These are phyloP conservation scores for Euplagia quadripunctaria DNA, from an alignment of 2,888 invertebrate species.

Conservation along the genomic window DNA sequence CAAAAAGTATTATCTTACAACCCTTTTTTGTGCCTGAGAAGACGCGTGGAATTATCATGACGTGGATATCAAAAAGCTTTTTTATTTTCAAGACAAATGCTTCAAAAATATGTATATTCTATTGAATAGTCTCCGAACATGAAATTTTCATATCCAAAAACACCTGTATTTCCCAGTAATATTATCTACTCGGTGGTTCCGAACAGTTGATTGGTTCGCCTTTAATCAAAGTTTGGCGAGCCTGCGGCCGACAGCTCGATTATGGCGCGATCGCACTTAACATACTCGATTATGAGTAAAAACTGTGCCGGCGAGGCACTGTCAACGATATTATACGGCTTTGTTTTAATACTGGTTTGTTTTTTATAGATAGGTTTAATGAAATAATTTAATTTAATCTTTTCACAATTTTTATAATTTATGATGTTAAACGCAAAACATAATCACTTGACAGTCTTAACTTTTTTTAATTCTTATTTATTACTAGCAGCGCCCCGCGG, in stretches of 20 bases:
- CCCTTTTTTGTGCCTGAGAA: too few relatives aligned
- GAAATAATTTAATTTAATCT: neutral
- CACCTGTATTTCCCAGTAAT: conserved; percentile 43
- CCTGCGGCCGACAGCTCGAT: conserved; percentile 67
- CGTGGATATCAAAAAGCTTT: too few relatives aligned
- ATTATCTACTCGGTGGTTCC: conserved; percentile 38
- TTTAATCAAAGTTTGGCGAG: conserved; percentile 66
- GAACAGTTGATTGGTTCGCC: conserved; percentile 58
- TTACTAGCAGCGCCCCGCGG: too few relatives aligned
- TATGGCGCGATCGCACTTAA: conserved; percentile 59
- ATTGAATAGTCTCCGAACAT: neutral
- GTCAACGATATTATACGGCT: conserved; percentile 15
- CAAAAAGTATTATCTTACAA: too few relatives aligned
- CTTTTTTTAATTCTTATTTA: too few relatives aligned
- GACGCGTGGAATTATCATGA: too few relatives aligned
- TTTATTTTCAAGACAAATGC: too few relatives aligned
- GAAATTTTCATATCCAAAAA: conserved; percentile 19
- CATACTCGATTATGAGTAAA: conserved; percentile 64
- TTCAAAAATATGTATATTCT: neutral
- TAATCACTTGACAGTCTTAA: too few relatives aligned
- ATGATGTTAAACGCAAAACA: neutral
- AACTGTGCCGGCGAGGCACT: conserved; percentile 50
- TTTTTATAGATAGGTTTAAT: neutral
- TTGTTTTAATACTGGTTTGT: conserved; percentile 7
- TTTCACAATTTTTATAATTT: neutral